Evolutionary conservation across 1,140 invertebrate species (phyloP), one percentile per base, ranked within the genome.

Genomic region (Lepidostoma basale): DNA sequence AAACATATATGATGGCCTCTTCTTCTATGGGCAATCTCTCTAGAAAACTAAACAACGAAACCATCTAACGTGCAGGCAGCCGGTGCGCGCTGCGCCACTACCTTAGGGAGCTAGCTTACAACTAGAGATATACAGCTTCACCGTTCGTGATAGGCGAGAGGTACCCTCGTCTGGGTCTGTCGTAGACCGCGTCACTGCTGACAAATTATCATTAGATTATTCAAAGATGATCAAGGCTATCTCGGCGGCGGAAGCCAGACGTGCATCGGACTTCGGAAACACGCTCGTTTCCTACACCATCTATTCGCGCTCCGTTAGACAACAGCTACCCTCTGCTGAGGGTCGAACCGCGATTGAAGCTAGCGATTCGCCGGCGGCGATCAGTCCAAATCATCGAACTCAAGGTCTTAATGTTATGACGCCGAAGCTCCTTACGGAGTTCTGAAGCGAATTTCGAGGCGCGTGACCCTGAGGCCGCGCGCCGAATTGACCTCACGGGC

Each of bases 401-500:
- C 14, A 18, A 14, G 52, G 0, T 33, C 26, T 2, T 56, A 33
- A 36, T 39, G 39, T 22, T 26, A 16, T 16, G 39, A 28, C 59
- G 36, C 33, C 33, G 39, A 25, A 44, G 36, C 40, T 30, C 20
- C 26, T 16, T n/a, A 4, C 25, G 44, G 68, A 75, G 73, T 76
- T 67, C 67, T 65, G 65, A 68, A 70, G 73, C 70, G 73, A 69
- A 67, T 16, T 8, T 20, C 20, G 3, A 4, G 14, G 69, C 67
- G 74, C 70, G 64, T 40, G 59, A 66, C 39, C 62, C 65, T 28
- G 40, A 28, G 33, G 69, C 26, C 20, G 30, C 28, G 49, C 45
- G 62, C 69, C 23, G 63, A 42, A 45, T 40, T 73, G 75, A 80
- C 79, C 79, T 67, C 79, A 78, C 62, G 77, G 69, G 33, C 76